Evolutionary conservation across 2,797 vertebrate genomes (phyloP).

Genomic region (Remorina albescens): DNA sequence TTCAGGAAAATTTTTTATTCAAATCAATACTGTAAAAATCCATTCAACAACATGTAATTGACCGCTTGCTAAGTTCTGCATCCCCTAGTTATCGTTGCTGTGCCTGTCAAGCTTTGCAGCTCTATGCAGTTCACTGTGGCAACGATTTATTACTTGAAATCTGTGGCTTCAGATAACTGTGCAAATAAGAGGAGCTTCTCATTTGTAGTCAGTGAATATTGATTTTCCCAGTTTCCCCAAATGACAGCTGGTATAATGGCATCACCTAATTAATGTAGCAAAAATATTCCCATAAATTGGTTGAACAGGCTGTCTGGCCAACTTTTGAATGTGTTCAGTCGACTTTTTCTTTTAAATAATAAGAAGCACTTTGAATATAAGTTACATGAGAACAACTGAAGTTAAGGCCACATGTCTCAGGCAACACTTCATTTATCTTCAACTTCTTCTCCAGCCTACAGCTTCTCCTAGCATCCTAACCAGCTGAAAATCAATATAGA

Average conservation of each 20-base stretch:
- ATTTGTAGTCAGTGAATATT: not conserved
- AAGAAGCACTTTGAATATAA: too few species aligned
- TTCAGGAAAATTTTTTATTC: slow-evolving; percentile 42
- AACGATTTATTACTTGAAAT: not conserved
- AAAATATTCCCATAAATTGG: not conserved
- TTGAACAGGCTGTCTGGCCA: not conserved
- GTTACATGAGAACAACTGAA: too few species aligned
- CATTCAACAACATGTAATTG: slow-evolving; percentile 29
- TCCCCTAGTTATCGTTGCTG: slow-evolving; percentile 6
- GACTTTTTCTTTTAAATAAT: too few species aligned
- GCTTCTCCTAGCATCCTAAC: too few species aligned
- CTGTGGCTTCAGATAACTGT: slow-evolving; percentile 12
- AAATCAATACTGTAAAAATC: slow-evolving; percentile 59
- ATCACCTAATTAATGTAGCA: slow-evolving; percentile 9
- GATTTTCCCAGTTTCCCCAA: slow-evolving; percentile 8
- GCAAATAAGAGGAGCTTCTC: slow-evolving; percentile 1
- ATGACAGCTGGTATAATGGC: not conserved
- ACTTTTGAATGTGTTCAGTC: not conserved
- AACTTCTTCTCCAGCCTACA: too few species aligned
- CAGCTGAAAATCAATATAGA: too few species aligned
- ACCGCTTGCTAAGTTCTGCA: slow-evolving; percentile 15
- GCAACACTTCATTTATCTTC: too few species aligned
- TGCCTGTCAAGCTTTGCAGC: not conserved
- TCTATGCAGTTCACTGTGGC: not conserved
- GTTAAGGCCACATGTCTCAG: too few species aligned